A percentile compares a stretch with the other conserved stretches of the same genome.
Evolutionary conservation across 2,888 invertebrate species (phyloP).

Genomic region (Aleiodes alternator): DNA sequence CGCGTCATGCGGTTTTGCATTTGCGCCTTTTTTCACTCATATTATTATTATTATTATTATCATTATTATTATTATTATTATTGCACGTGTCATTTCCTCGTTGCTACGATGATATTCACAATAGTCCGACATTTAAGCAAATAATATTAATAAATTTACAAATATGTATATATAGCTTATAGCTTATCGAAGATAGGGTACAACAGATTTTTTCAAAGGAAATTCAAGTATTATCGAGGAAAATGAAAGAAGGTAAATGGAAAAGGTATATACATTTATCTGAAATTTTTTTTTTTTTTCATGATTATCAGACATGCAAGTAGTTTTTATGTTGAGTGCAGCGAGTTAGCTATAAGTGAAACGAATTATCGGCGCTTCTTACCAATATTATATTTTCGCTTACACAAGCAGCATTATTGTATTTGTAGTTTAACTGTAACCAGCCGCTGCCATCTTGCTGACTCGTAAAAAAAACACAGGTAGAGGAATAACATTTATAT

Average conservation of each 20-base stretch:
- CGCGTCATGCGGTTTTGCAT: conserved; percentile 28
- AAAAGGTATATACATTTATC: not conserved
- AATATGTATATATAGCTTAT: conserved; percentile 3
- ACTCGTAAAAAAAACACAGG: conserved; percentile 68
- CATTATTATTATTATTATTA: not conserved
- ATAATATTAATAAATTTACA: not conserved
- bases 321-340: conserved; percentile 62
- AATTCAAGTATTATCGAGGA: conserved; percentile 3
- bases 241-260: not conserved
- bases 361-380: conserved; percentile 53
- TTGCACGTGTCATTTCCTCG: conserved; percentile 6
- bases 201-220: not conserved
- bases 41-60: conserved; percentile 9
- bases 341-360: conserved; percentile 65
- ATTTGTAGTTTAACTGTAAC: conserved; percentile 52
- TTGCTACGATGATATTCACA: no score
- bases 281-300: not conserved
- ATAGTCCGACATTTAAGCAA: not conserved
- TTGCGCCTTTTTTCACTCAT: conserved; percentile 13
- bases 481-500: conserved; percentile 12
- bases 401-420: conserved; percentile 61
- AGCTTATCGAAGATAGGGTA: no score
- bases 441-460: conserved; percentile 79
- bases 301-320: conserved; percentile 43
- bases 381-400: conserved; percentile 54